Percentiles rank a stretch among this genome's conserved stretches.
Evolutionary conservation across 2,113 vertebrate genomes (phyloP).

Genomic region (Morone saxatilis): DNA sequence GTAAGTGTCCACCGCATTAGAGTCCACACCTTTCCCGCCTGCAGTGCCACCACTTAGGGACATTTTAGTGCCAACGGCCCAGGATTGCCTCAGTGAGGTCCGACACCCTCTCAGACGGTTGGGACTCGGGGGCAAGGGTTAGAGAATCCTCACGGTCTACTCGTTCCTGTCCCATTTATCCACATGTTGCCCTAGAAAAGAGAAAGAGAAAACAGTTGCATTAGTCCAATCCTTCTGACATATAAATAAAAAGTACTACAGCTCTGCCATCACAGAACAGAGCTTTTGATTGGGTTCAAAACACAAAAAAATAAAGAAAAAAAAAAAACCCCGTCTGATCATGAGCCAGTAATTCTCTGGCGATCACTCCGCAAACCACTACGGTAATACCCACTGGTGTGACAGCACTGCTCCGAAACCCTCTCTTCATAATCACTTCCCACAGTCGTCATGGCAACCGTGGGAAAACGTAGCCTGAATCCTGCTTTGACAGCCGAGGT

Average conservation of each 20-base stretch:
- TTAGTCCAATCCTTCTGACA: slow-evolving; percentile 47
- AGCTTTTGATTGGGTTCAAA: slow-evolving; percentile 49
- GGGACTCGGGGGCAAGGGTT: slow-evolving; percentile 80
- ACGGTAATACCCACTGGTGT: slow-evolving; percentile 75
- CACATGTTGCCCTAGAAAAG: slow-evolving; percentile 90
- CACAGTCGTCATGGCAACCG: slow-evolving; percentile 81
- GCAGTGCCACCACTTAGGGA: slow-evolving; percentile 99
- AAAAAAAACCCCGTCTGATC: slow-evolving; percentile 43
- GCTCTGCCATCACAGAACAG: slow-evolving; percentile 24
- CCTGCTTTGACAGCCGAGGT: slow-evolving; percentile 78
- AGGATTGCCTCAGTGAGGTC: slow-evolving; percentile 86
- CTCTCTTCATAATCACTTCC: slow-evolving; percentile 80
- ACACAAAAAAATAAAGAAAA: slow-evolving; percentile 20
- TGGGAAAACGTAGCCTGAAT: slow-evolving; percentile 80
- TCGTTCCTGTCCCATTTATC: slow-evolving; percentile 91
- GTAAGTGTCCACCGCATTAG: slow-evolving; percentile 99
- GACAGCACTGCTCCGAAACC: slow-evolving; percentile 70
- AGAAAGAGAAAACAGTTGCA: slow-evolving; percentile 74
- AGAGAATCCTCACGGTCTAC: slow-evolving; percentile 89
- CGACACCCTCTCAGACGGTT: slow-evolving; percentile 85
- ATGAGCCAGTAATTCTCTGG: slow-evolving; percentile 64
- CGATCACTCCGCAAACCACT: slow-evolving; percentile 70
- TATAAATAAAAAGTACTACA: slow-evolving; percentile 8
- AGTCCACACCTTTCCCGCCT: slow-evolving; percentile 99
- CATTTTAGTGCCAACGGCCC: slow-evolving; percentile 99